A percentile compares a stretch with the other conserved stretches of the same genome.
Evolutionary conservation across 2,797 vertebrate genomes (phyloP).

Genomic region (Dendrocincla tyrannina): DNA sequence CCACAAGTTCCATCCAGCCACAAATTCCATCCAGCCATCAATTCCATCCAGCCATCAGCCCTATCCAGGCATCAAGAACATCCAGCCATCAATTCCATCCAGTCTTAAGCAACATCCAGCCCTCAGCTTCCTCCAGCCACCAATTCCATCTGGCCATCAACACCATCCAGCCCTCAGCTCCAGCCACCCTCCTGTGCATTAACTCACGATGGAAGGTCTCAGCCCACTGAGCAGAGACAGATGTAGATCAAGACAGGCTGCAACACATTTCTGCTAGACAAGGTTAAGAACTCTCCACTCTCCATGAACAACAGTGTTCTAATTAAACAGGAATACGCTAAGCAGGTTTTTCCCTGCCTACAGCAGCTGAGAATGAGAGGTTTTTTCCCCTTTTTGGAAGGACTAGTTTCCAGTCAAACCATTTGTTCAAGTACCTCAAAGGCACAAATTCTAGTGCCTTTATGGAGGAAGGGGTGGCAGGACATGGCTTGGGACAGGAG

Average conservation of each 20-base stretch:
- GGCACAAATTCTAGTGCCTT: neutral
- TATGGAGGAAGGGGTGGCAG: neutral
- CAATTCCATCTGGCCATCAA: neutral
- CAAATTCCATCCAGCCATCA: neutral
- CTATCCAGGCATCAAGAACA: neutral
- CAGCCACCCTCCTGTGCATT: neutral
- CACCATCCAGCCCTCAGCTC: neutral
- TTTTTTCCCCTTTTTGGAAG: neutral
- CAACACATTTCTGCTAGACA: constrained; percentile 58
- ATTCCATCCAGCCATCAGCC: neutral
- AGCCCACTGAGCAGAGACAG: neutral
- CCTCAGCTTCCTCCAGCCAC: no score
- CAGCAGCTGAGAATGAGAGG: constrained; percentile 38
- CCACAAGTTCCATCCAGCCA: accelerated
- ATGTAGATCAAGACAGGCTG: constrained; percentile 64
- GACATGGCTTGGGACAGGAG: neutral
- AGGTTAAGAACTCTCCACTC: constrained; percentile 56
- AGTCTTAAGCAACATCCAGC: neutral
- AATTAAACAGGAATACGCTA: constrained; percentile 51
- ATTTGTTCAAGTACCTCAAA: neutral
- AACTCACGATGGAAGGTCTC: neutral
- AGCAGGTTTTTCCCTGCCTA: constrained; percentile 45
- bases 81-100: accelerated
- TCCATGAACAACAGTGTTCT: constrained; percentile 60
- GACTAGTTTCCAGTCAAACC: neutral